Conservation (phyloP, 2,113 vertebrate species). For the Atrichornis clamosus region DNA sequence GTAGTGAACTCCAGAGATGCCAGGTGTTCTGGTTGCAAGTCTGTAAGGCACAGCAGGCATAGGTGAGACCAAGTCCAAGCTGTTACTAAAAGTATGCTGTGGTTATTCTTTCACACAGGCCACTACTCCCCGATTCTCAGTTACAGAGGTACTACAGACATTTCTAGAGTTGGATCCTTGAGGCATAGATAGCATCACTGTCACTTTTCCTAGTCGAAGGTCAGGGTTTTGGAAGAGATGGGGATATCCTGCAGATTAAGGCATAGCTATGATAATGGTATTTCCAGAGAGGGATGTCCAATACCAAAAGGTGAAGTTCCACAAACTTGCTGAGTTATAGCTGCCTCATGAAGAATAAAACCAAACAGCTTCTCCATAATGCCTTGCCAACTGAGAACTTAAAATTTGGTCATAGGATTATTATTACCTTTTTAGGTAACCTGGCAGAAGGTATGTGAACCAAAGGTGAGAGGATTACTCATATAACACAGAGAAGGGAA, state of each 20-base stretch:
- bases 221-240: background rate
- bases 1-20: background rate
- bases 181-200: background rate
- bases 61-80: background rate
- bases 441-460: background rate
- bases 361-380: background rate
- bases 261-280: background rate
- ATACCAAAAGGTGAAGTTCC: background rate
- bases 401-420: background rate
- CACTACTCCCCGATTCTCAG: background rate
- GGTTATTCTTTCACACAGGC: background rate
- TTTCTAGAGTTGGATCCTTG: background rate
- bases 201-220: background rate
- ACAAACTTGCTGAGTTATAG: background rate
- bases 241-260: background rate
- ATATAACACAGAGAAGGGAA: background rate
- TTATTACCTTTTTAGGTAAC: background rate
- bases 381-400: background rate
- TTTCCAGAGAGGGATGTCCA: background rate
- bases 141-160: background rate
- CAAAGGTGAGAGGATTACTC: background rate
- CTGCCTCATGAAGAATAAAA: background rate
- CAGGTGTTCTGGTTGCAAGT: background rate
- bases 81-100: background rate
- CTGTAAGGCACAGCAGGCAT: background rate